Conservation (phyloP, 2,888 invertebrate genomes). For the Trachelus troglodyta region DNA sequence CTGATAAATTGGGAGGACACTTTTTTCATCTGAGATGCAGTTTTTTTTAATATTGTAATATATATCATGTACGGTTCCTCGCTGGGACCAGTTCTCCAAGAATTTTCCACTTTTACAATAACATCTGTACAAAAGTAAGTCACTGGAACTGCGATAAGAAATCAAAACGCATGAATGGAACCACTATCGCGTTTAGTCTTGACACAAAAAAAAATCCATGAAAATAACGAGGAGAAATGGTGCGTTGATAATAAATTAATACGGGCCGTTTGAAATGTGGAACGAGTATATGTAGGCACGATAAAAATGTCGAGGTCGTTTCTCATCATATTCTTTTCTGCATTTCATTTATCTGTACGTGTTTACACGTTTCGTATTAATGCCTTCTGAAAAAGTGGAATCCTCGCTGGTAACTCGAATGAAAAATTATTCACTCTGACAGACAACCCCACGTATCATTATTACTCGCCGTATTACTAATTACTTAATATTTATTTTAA, state of each 20-base stretch:
- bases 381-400: not conserved
- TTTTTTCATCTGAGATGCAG: not conserved
- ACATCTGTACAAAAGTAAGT: not conserved
- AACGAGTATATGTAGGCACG: not conserved
- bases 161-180: not conserved
- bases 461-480: not conserved
- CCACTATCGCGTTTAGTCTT: not conserved
- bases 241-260: not conserved
- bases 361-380: not conserved
- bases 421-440: not conserved
- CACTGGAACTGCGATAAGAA: not conserved
- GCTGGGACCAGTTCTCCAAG: not conserved
- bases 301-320: not conserved
- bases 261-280: not conserved
- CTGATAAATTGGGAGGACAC: not conserved
- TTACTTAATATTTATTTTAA: not conserved
- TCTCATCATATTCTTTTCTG: not conserved
- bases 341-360: not conserved
- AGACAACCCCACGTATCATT: not conserved
- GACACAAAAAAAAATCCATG: not conserved
- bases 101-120: not conserved
- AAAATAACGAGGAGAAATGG: not conserved
- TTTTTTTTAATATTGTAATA: not conserved
- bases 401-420: not conserved
- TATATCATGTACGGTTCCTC: not conserved